Conservation (phyloP, 1,140 invertebrate genomes). For the Nautilus pompilius region DNA sequence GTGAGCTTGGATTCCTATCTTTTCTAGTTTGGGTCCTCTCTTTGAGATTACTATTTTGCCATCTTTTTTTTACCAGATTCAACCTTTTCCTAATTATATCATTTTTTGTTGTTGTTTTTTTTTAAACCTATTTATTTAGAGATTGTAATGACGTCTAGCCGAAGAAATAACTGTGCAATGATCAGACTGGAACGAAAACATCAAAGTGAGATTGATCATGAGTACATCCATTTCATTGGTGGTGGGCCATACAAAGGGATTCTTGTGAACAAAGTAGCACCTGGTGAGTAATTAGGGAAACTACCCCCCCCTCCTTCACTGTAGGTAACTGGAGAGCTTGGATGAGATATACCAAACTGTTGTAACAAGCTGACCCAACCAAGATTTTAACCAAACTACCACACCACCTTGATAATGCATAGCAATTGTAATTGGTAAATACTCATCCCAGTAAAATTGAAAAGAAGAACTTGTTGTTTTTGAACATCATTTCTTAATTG, state of each 20-base stretch:
- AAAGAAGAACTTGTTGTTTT: too few relatives aligned
- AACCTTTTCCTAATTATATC: background rate
- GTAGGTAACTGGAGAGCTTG: background rate
- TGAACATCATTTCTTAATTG: background rate
- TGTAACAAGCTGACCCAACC: background rate
- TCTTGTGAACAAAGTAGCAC: conserved; percentile 39
- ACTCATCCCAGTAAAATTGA: too few relatives aligned
- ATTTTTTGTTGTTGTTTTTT: background rate
- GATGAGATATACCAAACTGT: background rate
- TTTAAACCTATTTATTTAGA: conserved; percentile 25
- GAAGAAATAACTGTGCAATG: conserved; percentile 30
- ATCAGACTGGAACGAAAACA: conserved; percentile 39
- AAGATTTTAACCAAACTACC: background rate
- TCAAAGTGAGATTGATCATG: conserved; percentile 31
- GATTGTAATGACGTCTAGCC: conserved; percentile 44
- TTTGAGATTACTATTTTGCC: too few relatives aligned
- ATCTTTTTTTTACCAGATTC: too few relatives aligned
- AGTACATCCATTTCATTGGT: conserved; percentile 36
- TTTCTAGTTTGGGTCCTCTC: too few relatives aligned
- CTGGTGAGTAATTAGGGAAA: conserved; percentile 21
- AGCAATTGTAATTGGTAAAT: too few relatives aligned
- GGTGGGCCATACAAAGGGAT: conserved; percentile 47
- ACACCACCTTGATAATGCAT: background rate
- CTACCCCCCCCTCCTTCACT: background rate
- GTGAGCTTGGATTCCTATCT: too few relatives aligned